These are phyloP conservation scores for Andricus grossulariae DNA, from an alignment of 1,140 invertebrate genomes.

Conservation along the genomic window DNA sequence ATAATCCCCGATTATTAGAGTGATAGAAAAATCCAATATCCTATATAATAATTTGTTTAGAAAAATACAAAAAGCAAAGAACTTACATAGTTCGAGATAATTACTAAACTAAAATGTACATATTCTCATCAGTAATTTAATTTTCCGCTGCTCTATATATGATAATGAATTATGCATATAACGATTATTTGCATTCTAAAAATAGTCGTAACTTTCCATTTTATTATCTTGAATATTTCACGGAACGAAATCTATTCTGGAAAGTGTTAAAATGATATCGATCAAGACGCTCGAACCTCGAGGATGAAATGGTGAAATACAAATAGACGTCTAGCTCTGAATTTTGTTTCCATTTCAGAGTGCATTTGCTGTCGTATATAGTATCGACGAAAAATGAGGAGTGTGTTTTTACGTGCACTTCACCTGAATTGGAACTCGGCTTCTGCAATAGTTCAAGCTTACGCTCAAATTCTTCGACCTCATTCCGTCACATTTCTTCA, in stretches of 20 bases:
- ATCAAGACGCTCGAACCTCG: constrained; percentile 16
- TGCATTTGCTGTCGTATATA: constrained; percentile 12
- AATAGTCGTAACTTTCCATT: not conserved
- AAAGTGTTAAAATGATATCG: constrained; percentile 15
- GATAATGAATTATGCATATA: not conserved
- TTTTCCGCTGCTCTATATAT: not conserved
- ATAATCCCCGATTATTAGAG: no score
- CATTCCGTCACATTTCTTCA: not conserved
- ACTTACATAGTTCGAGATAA: no score
- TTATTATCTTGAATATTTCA: constrained; percentile 26
- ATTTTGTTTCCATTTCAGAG: constrained; percentile 30
- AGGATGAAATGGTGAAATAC: constrained; percentile 26
- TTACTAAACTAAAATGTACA: no score
- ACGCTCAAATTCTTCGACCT: not conserved
- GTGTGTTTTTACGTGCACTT: constrained; percentile 30
- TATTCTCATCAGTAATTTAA: no score
- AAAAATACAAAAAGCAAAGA: no score
- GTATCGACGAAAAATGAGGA: constrained; percentile 23
- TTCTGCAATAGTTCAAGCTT: constrained; percentile 1
- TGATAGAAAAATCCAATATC: no score
- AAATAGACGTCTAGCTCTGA: constrained; percentile 8
- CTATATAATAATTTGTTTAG: no score
- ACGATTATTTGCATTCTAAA: constrained; percentile 8
- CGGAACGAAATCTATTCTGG: constrained; percentile 11
- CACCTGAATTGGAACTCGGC: constrained; percentile 7